Base-by-base conservation (phyloP, 2,113 vertebrate species). In the Zosterops pallidus region DNA sequence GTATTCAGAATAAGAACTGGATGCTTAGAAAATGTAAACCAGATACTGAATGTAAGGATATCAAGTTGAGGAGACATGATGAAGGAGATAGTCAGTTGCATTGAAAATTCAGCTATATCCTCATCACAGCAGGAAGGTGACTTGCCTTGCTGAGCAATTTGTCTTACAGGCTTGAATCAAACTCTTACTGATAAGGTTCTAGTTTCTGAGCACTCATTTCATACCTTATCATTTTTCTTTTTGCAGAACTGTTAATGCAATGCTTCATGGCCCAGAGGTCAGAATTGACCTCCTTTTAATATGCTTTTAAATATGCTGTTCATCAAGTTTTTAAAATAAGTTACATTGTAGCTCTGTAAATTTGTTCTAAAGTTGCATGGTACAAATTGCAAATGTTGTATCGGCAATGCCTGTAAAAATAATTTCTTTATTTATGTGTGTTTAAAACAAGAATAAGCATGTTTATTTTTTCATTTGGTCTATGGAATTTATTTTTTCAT, bases 151-250 rank as follows among this genome's bases (percentile, higher is more conserved):
- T 97, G 97, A 98, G 97, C 98, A 98, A 97, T 98, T 98, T 98
- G 97, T 98, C 98, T 98, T 98, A 98, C 96, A 98, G 98, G 98
- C 98, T 96, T 96, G 97, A 98, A 97, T 98, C 97, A 93, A 96
- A 97, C 94, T 97, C 95, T 97, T 93, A 96, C 98, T 97, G 98
- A 98, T 98, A 98, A 98, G 97, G 97, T 97, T 97, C 97, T 97
- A 97, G 96, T 97, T 98, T 98, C 96, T 96, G 97, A 98, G 97
- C 96, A 97, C 83, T 98, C 96, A 96, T 98, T 98, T 98, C 96
- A 97, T 97, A 98, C 96, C 96, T 98, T 98, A 98, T 98, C 98
- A 97, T 97, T 98, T 98, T 98, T 98, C 97, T 98, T 98, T 98
- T 96, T 97, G 86, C 96, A 95, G 91, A 97, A 95, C 95, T 97